Base-by-base conservation (phyloP, 2,797 vertebrate species). In the Cheirogaleus major region DNA sequence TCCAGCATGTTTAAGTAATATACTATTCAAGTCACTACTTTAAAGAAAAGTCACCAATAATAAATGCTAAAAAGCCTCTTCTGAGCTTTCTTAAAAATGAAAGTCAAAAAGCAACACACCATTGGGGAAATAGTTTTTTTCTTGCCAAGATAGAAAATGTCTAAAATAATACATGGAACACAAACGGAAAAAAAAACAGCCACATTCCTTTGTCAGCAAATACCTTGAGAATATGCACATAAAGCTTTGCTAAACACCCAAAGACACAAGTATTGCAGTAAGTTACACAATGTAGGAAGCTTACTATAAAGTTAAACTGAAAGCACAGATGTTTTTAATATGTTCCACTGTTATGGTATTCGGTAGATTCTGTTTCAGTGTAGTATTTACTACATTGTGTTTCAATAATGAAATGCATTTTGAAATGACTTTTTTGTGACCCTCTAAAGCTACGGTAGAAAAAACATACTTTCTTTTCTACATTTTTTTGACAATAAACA, bases 291-390 rank as follows among this genome's bases (percentile, higher is more conserved):
- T 83, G 85, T 70, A 72, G 78, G 81, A 87, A 59, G 57, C 55
- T 79, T 89, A 76, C 43, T 57, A 2, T 48, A 72, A 85, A 63
- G 38, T 85, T 91, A 73, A 63, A 86, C 27, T 59, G 52, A 90
- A 95, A 75, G 84, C 45, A 72, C 95, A 97, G 50, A 91, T 82
- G 67, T 93, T 95, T 96, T 94, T 48, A 97, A 86, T 95, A 70
- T 25, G 27, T 89, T 43, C 85, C 52, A 35, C 23, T 41, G 78
- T 79, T 9, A 55, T 27, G 30, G 25, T 79, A 76, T 70, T 89
- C 70, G 38, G 78, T 90, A 81, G 59, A 63, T 84, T 96, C 61
- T 94, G 50, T 88, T 93, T 90, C 48, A 23, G 23, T 85, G 38
- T 92, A 7, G 27, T 78, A 25, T 88, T 97, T 93, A 86, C 38